These are phyloP conservation scores for Lindbergichthys nudifrons DNA, from an alignment of 2,797 vertebrate genomes.

Conservation along the genomic window DNA sequence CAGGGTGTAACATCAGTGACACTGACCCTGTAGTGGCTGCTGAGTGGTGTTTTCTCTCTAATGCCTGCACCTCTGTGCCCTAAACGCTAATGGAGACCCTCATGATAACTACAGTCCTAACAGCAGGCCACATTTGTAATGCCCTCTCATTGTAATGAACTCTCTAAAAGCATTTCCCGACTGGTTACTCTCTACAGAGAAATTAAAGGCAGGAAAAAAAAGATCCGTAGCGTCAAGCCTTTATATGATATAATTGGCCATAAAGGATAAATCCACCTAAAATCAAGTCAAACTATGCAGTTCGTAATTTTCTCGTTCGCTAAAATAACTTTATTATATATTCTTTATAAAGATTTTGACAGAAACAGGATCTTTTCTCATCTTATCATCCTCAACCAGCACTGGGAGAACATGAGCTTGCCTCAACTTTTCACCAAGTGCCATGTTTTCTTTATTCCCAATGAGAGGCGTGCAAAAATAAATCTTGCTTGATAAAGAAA, in stretches of 20 bases:
- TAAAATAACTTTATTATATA: conserved; percentile 12
- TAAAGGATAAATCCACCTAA: conserved; percentile 30
- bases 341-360: conserved; percentile 22
- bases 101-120: conserved; percentile 54
- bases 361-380: conserved; percentile 21
- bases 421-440: conserved; percentile 36
- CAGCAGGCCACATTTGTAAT: conserved; percentile 58
- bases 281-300: neutral
- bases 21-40: conserved; percentile 51
- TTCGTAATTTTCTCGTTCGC: conserved; percentile 12
- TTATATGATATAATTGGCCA: conserved; percentile 48
- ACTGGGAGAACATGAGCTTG: conserved; percentile 32
- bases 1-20: conserved; percentile 45
- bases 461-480: conserved; percentile 56
- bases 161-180: conserved; percentile 67
- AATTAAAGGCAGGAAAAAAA: conserved; percentile 33
- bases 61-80: conserved; percentile 55
- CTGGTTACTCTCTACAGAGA: conserved; percentile 39
- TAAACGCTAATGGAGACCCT: conserved; percentile 64
- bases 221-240: conserved; percentile 38
- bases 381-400: conserved; percentile 45
- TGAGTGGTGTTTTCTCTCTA: conserved; percentile 69
- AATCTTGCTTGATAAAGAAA: conserved; percentile 62
- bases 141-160: conserved; percentile 60
- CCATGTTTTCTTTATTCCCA: conserved; percentile 54